Evolutionary conservation across 2,113 vertebrate species (phyloP).

Genomic region (Macquaria ambigua): DNA sequence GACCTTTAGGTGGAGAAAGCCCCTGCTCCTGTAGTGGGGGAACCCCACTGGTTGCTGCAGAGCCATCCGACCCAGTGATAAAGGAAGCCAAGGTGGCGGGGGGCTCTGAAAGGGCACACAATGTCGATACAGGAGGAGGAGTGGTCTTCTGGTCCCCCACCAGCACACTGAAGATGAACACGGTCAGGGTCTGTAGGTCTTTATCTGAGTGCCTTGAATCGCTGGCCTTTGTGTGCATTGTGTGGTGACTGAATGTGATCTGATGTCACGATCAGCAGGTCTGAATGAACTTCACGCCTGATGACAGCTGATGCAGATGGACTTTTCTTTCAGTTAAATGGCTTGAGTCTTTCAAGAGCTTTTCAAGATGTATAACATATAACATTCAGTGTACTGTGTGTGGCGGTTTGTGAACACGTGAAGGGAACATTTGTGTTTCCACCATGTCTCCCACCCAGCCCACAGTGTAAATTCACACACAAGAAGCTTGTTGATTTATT

Average conservation of each 20-base stretch:
- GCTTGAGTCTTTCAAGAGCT: constrained; percentile 13
- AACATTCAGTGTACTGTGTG: not conserved
- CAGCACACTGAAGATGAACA: constrained; percentile 69
- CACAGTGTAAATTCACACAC: not conserved
- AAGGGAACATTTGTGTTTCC: constrained; percentile 15
- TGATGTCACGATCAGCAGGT: constrained; percentile 50
- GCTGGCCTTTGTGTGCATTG: constrained; percentile 70
- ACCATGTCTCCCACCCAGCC: not conserved
- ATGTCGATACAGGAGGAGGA: constrained; percentile 79
- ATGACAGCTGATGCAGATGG: constrained; percentile 57
- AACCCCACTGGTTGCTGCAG: constrained; percentile 73
- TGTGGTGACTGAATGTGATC: constrained; percentile 64
- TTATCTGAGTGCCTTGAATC: constrained; percentile 66
- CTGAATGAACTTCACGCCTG: constrained; percentile 60
- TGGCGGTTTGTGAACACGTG: not conserved
- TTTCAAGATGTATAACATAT: not conserved
- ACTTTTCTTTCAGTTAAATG: constrained; percentile 37
- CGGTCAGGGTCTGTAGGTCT: constrained; percentile 64
- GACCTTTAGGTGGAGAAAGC: constrained; percentile 82
- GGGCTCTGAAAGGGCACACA: constrained; percentile 80
- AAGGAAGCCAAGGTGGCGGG: constrained; percentile 75
- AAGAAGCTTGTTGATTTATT: not conserved
- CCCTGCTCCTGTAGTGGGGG: constrained; percentile 71
- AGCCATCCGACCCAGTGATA: constrained; percentile 76
- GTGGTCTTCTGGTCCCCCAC: constrained; percentile 77